Percentiles rank a stretch among this genome's conserved stretches.
phyloP scores from a whole-genome alignment of 2,113 vertebrate species.

The Symphodus melops region DNA sequence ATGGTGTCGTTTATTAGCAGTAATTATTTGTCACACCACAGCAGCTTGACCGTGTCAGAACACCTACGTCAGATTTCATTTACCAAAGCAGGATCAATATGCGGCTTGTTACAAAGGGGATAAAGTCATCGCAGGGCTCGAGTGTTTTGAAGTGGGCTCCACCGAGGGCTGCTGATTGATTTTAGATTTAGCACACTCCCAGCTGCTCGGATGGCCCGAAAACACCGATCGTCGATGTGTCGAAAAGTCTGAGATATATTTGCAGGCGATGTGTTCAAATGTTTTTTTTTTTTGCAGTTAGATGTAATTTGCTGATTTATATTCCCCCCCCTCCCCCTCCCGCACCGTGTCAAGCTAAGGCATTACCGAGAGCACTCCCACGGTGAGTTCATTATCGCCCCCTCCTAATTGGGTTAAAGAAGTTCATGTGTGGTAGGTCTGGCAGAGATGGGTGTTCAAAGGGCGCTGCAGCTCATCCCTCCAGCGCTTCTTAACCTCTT shows the following conservation, averaged over 20 bases:
- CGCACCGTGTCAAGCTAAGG: constrained; percentile 36
- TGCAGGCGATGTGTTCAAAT: constrained; percentile 10
- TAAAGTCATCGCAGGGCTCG: constrained; percentile 62
- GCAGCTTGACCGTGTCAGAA: constrained; percentile 30
- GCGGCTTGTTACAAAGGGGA: constrained; percentile 65
- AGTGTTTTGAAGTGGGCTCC: constrained; percentile 70
- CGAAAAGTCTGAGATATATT: constrained; percentile 35
- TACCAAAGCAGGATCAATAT: constrained; percentile 67
- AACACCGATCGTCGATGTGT: constrained; percentile 33
- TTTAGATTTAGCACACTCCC: constrained; percentile 69
- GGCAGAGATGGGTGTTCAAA: constrained; percentile 77
- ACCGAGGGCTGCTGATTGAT: constrained; percentile 71
- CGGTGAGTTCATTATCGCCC: constrained; percentile 72
- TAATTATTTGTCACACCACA: constrained; percentile 64
- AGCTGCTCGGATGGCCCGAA: constrained; percentile 33
- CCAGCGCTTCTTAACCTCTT: constrained; percentile 74
- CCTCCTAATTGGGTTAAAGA: constrained; percentile 78
- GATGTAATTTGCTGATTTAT: constrained; percentile 62
- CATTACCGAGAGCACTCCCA: constrained; percentile 61
- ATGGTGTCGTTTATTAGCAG: constrained; percentile 61
- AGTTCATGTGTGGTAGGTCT: constrained; percentile 72
- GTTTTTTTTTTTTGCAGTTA: constrained; percentile 40
- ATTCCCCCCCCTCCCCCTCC: constrained; percentile 2
- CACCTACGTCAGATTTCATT: constrained; percentile 69
- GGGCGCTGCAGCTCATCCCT: constrained; percentile 60